These are phyloP conservation scores for Pelodytes ibericus DNA, from an alignment of 2,797 vertebrate species.

Conservation along the genomic window DNA sequence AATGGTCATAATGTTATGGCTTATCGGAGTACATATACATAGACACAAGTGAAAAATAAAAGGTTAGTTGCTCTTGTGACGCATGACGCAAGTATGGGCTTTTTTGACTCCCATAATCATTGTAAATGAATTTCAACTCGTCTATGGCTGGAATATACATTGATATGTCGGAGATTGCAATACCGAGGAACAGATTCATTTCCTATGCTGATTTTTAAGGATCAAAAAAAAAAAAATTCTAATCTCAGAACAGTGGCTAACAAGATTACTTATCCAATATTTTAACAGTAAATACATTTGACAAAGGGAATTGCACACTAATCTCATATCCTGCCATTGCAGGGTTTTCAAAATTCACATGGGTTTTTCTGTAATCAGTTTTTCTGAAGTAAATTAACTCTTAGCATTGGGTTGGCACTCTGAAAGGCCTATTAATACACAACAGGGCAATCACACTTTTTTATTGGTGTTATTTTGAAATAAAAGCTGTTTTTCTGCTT, in stretches of 20 bases:
- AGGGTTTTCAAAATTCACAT: conserved; percentile 66
- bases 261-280: conserved; percentile 70
- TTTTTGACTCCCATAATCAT: no score
- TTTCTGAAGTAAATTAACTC: conserved; percentile 67
- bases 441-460: conserved; percentile 31
- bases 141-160: no score
- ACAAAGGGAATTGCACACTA: conserved; percentile 68
- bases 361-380: conserved; percentile 66
- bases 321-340: conserved; percentile 66
- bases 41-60: no score
- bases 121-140: no score
- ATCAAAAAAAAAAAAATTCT: conserved; percentile 64
- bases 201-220: conserved; percentile 62
- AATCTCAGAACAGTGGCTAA: conserved; percentile 69
- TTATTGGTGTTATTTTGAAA: no score
- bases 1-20: no score
- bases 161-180: conserved; percentile 5
- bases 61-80: no score
- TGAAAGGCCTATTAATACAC: conserved; percentile 53
- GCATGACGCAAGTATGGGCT: no score
- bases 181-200: conserved; percentile 9
- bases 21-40: no score
- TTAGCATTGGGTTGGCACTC: conserved; percentile 62
- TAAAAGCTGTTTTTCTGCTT: no score
- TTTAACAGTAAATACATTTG: conserved; percentile 71